Evolutionary conservation across 2,888 invertebrate genomes (phyloP).

Genomic region (Julus scanicus): DNA sequence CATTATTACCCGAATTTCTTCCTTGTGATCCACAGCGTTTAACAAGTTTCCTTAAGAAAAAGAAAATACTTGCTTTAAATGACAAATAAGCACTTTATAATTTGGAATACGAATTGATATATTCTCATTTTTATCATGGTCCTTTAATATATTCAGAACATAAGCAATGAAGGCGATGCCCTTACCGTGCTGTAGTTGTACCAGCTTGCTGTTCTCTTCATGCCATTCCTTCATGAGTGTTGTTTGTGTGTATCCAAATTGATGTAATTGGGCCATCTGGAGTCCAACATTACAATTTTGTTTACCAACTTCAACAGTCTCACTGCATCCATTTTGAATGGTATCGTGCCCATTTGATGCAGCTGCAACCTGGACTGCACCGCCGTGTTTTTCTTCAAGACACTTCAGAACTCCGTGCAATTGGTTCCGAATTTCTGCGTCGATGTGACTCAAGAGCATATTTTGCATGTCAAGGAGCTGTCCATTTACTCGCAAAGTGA

Average conservation of each 20-base stretch:
- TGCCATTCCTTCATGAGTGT: conserved; percentile 2
- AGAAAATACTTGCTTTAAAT: neutral
- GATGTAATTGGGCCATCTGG: neutral
- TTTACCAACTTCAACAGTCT: neutral
- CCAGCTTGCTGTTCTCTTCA: conserved; percentile 16
- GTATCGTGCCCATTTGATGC: neutral
- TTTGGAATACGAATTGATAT: too few relatives aligned
- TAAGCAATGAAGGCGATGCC: neutral
- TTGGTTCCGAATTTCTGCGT: neutral
- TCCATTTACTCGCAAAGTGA: neutral
- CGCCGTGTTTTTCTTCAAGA: neutral
- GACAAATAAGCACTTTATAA: too few relatives aligned
- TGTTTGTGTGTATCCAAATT: neutral
- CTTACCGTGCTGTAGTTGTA: neutral
- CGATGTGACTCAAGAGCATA: neutral
- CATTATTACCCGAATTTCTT: conserved; percentile 9
- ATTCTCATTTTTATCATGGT: too few relatives aligned
- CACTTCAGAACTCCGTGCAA: neutral
- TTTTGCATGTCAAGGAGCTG: neutral
- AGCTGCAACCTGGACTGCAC: neutral
- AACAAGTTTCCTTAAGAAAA: neutral
- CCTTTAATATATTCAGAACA: too few relatives aligned
- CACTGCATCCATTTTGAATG: neutral
- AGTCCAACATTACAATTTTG: neutral
- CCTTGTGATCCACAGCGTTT: neutral